These are phyloP conservation scores for Odontamblyopus lacepedii DNA, from an alignment of 2,797 vertebrate genomes.

Conservation along the genomic window DNA sequence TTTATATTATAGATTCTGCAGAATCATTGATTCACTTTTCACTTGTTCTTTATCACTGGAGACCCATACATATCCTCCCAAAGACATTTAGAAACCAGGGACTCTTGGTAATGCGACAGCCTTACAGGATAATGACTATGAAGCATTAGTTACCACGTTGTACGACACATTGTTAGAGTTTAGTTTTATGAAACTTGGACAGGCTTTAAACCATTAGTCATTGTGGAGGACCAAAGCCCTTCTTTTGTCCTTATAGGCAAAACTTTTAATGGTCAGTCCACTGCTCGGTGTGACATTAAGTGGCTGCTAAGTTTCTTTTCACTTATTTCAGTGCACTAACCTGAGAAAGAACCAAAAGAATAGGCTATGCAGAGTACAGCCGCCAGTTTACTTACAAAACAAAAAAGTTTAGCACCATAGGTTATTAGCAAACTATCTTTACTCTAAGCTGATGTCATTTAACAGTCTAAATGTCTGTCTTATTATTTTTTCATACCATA, in stretches of 20 bases:
- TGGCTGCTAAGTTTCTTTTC: slow-evolving; percentile 1
- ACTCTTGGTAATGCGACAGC: slow-evolving; percentile 16
- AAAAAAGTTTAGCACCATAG: background rate
- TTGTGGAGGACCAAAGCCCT: slow-evolving; percentile 5
- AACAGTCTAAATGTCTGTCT: background rate
- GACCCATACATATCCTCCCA: slow-evolving; percentile 3
- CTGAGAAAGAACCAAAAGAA: background rate
- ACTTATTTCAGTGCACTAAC: background rate
- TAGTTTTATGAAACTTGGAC: slow-evolving; percentile 10
- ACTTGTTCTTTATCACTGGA: slow-evolving; percentile 26
- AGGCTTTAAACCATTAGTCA: slow-evolving; percentile 22
- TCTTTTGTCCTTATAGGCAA: background rate
- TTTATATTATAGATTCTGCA: slow-evolving; percentile 7
- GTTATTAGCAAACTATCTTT: background rate
- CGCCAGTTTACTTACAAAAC: too few relatives aligned
- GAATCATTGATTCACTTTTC: slow-evolving; percentile 26
- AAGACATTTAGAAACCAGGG: slow-evolving; percentile 8
- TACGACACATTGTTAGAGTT: slow-evolving; percentile 16
- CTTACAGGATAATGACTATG: slow-evolving; percentile 13
- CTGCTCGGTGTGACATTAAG: background rate
- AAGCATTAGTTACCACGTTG: slow-evolving; percentile 8
- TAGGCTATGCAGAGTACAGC: too few relatives aligned
- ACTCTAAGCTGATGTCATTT: too few relatives aligned
- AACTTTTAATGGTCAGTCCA: slow-evolving; percentile 9
- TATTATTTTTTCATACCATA: background rate